A percentile compares a stretch with the other conserved stretches of the same genome.
phyloP scores from a whole-genome alignment of 2,797 vertebrate species.

The Hemibagrus guttatus region DNA sequence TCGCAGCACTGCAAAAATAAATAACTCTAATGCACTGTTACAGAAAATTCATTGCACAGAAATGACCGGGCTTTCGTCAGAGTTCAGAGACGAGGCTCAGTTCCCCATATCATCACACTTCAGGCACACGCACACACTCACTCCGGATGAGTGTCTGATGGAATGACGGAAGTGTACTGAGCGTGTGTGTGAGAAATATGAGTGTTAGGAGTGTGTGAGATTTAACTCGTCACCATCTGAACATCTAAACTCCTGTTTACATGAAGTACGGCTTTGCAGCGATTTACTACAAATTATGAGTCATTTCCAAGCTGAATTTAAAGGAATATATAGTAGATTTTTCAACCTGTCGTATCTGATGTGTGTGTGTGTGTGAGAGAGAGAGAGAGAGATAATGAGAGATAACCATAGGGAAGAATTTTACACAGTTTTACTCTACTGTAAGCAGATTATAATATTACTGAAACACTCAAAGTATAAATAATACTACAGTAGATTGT shows the following conservation, averaged over 20 bases:
- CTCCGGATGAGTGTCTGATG: neutral
- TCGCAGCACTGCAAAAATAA: neutral
- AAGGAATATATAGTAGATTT: neutral
- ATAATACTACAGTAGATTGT: too few relatives aligned
- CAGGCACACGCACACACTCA: conserved; percentile 3
- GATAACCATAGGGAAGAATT: too few relatives aligned
- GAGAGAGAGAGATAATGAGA: too few relatives aligned
- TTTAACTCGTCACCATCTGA: conserved; percentile 12
- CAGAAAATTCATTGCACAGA: neutral
- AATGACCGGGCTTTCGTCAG: neutral
- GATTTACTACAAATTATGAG: neutral
- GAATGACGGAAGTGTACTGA: conserved; percentile 2
- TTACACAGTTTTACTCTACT: too few relatives aligned
- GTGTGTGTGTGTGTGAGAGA: too few relatives aligned
- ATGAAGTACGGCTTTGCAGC: neutral
- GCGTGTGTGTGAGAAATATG: neutral
- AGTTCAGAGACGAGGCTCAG: neutral
- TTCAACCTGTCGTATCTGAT: neutral
- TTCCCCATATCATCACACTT: conserved; percentile 1
- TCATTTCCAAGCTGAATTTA: neutral
- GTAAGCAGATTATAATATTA: too few relatives aligned
- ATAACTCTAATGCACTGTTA: neutral
- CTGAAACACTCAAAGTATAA: neutral
- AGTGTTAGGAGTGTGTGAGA: neutral
- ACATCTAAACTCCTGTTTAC: conserved; percentile 4